A percentile compares a stretch with the other conserved stretches of the same genome.
phyloP scores from a whole-genome alignment of 1,140 invertebrate species.

The Rhynchophorus ferrugineus region DNA sequence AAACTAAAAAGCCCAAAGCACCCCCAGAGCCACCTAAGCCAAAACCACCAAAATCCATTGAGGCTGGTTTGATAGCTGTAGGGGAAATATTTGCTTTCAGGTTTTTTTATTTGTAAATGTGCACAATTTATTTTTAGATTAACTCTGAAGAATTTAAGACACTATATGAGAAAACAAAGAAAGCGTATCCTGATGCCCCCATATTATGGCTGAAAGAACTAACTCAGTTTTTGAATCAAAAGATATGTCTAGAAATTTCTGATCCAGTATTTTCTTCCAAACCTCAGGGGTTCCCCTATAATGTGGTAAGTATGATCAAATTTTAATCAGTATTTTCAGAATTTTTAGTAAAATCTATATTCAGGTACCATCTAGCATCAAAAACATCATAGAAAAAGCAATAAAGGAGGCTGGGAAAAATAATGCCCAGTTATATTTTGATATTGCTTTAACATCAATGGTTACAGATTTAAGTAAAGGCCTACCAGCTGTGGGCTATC shows the following conservation, averaged over 20 bases:
- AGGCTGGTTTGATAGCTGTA: constrained; percentile 56
- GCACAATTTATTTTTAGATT: constrained; percentile 46
- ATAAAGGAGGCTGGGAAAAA: constrained; percentile 49
- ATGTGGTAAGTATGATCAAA: constrained; percentile 27
- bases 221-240: constrained; percentile 53
- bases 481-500: constrained; percentile 56
- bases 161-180: constrained; percentile 47
- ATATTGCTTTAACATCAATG: constrained; percentile 54
- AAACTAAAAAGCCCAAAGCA: constrained; percentile 45
- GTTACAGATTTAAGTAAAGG: constrained; percentile 59
- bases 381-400: constrained; percentile 46
- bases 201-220: constrained; percentile 57
- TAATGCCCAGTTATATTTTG: constrained; percentile 55
- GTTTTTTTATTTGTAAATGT: constrained; percentile 3
- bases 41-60: constrained; percentile 58
- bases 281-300: constrained; percentile 44
- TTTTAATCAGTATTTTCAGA: constrained; percentile 1
- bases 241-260: constrained; percentile 52
- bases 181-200: constrained; percentile 53
- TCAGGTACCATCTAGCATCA: constrained; percentile 48
- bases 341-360: constrained; percentile 36
- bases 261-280: constrained; percentile 50
- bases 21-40: constrained; percentile 45
- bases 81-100: constrained; percentile 27
- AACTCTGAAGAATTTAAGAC: constrained; percentile 47